These are phyloP conservation scores for Procavia capensis DNA, from an alignment of 2,113 vertebrate species.

Conservation along the genomic window DNA sequence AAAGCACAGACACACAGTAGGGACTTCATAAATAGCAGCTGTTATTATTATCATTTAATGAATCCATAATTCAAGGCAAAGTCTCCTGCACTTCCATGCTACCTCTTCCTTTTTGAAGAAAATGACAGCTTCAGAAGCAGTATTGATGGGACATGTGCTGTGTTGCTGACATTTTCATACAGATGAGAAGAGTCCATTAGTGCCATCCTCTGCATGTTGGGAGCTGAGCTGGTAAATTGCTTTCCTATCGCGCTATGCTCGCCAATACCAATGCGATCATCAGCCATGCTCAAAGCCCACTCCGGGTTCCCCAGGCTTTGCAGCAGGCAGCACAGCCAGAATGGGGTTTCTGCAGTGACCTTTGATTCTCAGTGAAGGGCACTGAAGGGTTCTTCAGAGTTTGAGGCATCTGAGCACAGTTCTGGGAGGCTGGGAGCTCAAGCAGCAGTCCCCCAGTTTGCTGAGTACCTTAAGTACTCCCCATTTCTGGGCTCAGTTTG, in stretches of 20 bases:
- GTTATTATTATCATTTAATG: not conserved
- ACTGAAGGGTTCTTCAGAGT: not conserved
- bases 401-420: fast-evolving
- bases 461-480: not conserved
- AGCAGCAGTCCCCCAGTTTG: too few relatives aligned
- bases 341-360: not conserved
- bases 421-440: not conserved
- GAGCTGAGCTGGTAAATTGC: not conserved
- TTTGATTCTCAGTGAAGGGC: not conserved
- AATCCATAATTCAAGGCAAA: not conserved
- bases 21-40: not conserved
- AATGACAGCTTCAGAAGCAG: not conserved
- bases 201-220: not conserved
- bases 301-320: not conserved
- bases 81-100: not conserved
- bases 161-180: not conserved
- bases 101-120: not conserved
- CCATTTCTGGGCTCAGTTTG: not conserved
- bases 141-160: fast-evolving
- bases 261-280: not conserved
- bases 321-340: not conserved
- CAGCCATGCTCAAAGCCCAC: not conserved
- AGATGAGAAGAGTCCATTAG: not conserved
- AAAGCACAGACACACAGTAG: not conserved
- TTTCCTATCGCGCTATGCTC: not conserved